Base-by-base conservation (phyloP, 2,888 invertebrate genomes). In the Drosophila quasianomalipes region DNA sequence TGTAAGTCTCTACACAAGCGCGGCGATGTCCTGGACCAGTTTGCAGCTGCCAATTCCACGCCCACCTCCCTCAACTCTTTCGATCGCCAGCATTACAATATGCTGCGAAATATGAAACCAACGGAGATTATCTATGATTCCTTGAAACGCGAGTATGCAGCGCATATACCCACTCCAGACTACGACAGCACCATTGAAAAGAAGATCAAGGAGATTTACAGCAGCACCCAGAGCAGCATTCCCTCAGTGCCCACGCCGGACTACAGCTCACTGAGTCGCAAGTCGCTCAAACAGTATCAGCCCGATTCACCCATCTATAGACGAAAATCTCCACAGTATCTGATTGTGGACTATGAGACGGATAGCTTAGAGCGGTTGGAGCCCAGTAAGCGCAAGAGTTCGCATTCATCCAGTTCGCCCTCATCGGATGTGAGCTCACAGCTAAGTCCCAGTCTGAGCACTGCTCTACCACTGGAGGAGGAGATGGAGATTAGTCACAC, bases 401-500 rank as follows among this genome's bases (percentile, higher is more conserved):
- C 92, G 0, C 92, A 92, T 53, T 92, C 92, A 3, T 94, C 94
- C 33, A 95, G 96, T 7, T 95, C 96, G 1, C 94, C 95, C 4
- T 93, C 93, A 0, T 94, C 94, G 1, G 96, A 96, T 81, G 92
- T 95, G 7, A 93, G 93, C 53, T 95, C 96, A 0, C 96, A 96
- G 85, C 95, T 96, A 0, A 96, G 96, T 86, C 96, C 97, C 4
- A 96, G 96, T 76, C 92, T 96, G 68, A 96, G 96, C 79, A 95
- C 95, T 3, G 96, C 96, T 1, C 92, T 97, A 64, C 97, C 97
- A 0, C 94, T 97, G 91, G 97, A 97, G 90, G 97, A 97, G 94
- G 97, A 97, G 92, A 94, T 97, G 79, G 97, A 96, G 31, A 96
- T 97, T 94, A 94, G 95, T 83, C 97, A 97, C 89, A 96, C 96